Evolutionary conservation across 2,888 invertebrate species (phyloP), one percentile per base, ranked within the genome.

Genomic region (Chymomyza amoena): DNA sequence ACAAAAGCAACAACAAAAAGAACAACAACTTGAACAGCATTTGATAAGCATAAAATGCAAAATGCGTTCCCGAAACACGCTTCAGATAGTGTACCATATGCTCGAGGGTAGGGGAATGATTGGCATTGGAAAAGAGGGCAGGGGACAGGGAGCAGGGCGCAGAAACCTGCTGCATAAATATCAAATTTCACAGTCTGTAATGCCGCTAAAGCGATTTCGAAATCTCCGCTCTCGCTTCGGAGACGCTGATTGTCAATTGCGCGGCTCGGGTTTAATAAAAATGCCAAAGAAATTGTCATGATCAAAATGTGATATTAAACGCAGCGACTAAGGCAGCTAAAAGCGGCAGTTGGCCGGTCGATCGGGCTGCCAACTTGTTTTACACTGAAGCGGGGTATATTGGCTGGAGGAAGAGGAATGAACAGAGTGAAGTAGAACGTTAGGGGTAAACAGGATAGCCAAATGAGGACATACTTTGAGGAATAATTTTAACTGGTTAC

Each of bases 211-310:
- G 6, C 71, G 39, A 62, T 56, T 25, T 32, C n/a, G 9, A 51
- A 63, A 51, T 28, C 51, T 20, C 28, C 20, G 32, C 50, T 62
- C 50, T 62, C 45, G 50, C 10, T 72, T 72, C 72, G 75, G 32
- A 18, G 32, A 18, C 78, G 63, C 66, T 73, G 89, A 89, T 89
- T 89, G 88, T 89, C 87, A 89, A 89, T 89, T 89, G 88, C 84
- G 81, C 78, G 84, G 81, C 83, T 79, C 81, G 81, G 89, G 88
- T 89, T 89, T 89, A 89, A 89, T 89, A 89, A 89, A 89, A 87
- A 88, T 89, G 85, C 85, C 84, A 87, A 89, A 85, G 88, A 89
- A 89, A 89, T 89, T 89, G 88, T 89, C 88, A 89, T 89, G 88
- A 89, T 89, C 89, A 85, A 87, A 88, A 89, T 84, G 87, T 83